These are phyloP conservation scores for Malacoctenus gilli DNA, from an alignment of 2,797 vertebrate species.

Conservation along the genomic window DNA sequence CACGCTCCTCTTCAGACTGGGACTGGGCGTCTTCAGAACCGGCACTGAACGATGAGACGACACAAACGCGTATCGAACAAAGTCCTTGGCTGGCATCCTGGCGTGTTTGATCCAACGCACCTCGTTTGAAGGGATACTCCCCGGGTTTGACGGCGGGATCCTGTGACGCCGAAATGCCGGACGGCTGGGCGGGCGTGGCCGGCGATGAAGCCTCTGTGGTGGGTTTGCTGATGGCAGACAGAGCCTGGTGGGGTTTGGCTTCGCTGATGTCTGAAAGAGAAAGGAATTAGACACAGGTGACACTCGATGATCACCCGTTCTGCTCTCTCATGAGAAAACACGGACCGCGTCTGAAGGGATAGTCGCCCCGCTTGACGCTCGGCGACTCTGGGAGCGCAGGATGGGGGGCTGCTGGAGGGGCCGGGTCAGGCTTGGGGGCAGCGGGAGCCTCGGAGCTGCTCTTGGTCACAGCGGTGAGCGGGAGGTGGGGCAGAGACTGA, in stretches of 20 bases:
- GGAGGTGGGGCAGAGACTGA: slow-evolving; percentile 37
- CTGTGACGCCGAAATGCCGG: slow-evolving; percentile 61
- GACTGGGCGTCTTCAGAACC: slow-evolving; percentile 73
- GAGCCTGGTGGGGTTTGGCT: slow-evolving; percentile 29
- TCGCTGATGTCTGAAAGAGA: slow-evolving; percentile 48
- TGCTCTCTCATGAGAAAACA: too few species aligned
- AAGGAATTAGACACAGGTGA: not conserved
- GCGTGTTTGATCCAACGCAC: too few species aligned
- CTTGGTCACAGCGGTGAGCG: slow-evolving; percentile 49
- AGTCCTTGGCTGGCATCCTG: too few species aligned
- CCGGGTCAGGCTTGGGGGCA: slow-evolving; percentile 30
- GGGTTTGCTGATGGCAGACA: slow-evolving; percentile 40
- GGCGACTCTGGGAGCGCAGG: slow-evolving; percentile 35
- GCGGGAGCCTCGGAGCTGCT: slow-evolving; percentile 45
- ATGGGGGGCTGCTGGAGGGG: not conserved
- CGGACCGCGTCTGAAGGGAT: slow-evolving; percentile 47
- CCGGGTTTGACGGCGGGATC: slow-evolving; percentile 63
- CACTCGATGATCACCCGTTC: too few species aligned
- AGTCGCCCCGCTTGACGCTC: slow-evolving; percentile 19
- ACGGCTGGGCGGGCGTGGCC: slow-evolving; percentile 47
- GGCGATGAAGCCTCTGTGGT: slow-evolving; percentile 42
- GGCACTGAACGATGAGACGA: slow-evolving; percentile 41
- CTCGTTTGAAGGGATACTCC: slow-evolving; percentile 82
- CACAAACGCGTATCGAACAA: not conserved
- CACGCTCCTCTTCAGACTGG: slow-evolving; percentile 73